phyloP scores from a whole-genome alignment of 2,797 vertebrate species.

The Otolemur crassicaudatus region DNA sequence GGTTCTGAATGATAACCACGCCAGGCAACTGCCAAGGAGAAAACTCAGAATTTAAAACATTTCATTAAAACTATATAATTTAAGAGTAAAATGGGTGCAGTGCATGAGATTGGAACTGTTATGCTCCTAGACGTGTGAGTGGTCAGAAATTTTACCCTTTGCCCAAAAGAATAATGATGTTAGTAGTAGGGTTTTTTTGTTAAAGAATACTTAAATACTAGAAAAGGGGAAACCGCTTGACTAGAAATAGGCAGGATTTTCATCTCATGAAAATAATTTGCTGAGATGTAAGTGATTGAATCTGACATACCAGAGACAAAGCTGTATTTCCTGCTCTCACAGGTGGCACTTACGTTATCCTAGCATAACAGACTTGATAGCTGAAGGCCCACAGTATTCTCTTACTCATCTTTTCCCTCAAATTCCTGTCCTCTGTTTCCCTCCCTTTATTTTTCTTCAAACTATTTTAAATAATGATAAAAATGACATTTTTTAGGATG shows the following conservation, averaged over 20 bases:
- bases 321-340: not conserved
- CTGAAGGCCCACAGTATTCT: not conserved
- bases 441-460: not conserved
- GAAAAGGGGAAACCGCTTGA: not conserved
- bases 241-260: conserved; percentile 16
- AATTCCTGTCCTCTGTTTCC: not conserved
- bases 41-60: conserved; percentile 57
- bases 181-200: conserved; percentile 38
- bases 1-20: conserved; percentile 56
- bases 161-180: conserved; percentile 59
- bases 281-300: conserved; percentile 25
- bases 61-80: conserved; percentile 68
- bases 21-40: not conserved
- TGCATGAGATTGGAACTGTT: conserved; percentile 67
- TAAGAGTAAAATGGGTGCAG: not conserved
- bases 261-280: not conserved
- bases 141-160: conserved; percentile 43
- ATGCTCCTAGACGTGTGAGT: not conserved
- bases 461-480: not conserved
- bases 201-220: not conserved
- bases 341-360: not conserved
- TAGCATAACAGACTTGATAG: not conserved
- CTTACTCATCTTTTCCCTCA: not conserved
- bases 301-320: not conserved
- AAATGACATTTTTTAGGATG: conserved; percentile 9